These are phyloP conservation scores for Margaritifera margaritifera DNA, from an alignment of 2,888 invertebrate genomes.

Conservation along the genomic window DNA sequence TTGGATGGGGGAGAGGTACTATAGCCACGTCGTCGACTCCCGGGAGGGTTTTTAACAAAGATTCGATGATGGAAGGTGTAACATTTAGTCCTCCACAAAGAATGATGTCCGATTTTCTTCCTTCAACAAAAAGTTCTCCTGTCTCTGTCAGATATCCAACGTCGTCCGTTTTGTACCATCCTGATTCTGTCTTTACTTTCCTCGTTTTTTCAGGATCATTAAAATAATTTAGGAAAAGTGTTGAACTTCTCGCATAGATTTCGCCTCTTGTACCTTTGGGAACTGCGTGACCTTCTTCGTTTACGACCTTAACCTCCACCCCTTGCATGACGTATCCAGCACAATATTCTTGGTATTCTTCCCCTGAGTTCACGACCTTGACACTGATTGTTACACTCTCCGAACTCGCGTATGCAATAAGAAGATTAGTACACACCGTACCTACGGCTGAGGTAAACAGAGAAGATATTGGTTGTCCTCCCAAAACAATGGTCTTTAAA, in stretches of 20 bases:
- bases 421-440: conserved; percentile 1
- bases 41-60: conserved; percentile 9
- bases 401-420: conserved; percentile 13
- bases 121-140: conserved; percentile 20
- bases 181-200: conserved; percentile 5
- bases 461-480: conserved; percentile 11
- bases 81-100: conserved; percentile 20
- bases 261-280: conserved; percentile 20
- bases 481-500: background rate
- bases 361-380: background rate
- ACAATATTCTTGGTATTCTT: conserved; percentile 9
- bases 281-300: conserved; percentile 10
- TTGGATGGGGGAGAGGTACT: conserved; percentile 16
- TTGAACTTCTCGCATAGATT: conserved; percentile 14
- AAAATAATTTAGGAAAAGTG: conserved; percentile 14
- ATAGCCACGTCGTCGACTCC: conserved; percentile 7
- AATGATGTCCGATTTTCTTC: conserved; percentile 21
- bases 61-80: conserved; percentile 19
- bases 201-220: conserved; percentile 24
- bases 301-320: conserved; percentile 20
- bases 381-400: conserved; percentile 2
- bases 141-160: conserved; percentile 18
- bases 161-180: conserved; percentile 31
- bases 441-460: background rate
- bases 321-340: conserved; percentile 9